Conservation (phyloP, 2,113 vertebrate genomes). For the Alexandromys fortis region DNA sequence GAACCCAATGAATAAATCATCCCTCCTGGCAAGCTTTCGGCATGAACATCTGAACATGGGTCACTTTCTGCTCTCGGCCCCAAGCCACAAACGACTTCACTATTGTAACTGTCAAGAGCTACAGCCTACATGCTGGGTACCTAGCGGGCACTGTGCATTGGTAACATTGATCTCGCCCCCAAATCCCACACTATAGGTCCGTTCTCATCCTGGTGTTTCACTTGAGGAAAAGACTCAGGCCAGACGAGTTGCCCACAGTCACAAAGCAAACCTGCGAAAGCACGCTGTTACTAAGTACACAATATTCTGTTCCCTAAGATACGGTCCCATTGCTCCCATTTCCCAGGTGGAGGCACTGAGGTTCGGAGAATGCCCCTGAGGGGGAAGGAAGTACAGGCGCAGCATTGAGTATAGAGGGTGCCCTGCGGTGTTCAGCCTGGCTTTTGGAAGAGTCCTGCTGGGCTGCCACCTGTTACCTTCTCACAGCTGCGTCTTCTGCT, state of each 20-base stretch:
- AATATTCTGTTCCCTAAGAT: accelerated
- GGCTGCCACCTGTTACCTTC: background rate
- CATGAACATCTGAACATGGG: background rate
- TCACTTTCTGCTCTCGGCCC: background rate
- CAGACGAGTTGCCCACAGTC: background rate
- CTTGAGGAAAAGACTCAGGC: background rate
- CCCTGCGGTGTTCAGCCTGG: accelerated
- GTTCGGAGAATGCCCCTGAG: background rate
- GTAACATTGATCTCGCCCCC: background rate
- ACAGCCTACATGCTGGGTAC: background rate
- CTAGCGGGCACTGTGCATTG: background rate
- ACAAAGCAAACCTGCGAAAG: background rate
- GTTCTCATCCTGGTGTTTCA: no score
- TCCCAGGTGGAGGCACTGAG: background rate
- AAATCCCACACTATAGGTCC: accelerated
- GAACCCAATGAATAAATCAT: background rate
- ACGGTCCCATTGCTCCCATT: background rate
- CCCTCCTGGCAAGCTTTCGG: background rate
- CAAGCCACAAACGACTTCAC: no score
- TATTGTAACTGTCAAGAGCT: background rate
- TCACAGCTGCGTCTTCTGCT: constrained; percentile 43
- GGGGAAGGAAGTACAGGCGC: no score
- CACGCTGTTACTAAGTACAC: background rate
- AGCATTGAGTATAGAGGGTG: background rate
- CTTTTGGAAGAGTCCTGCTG: background rate